Conservation (phyloP, 2,888 invertebrate species). For the Tetranychus truncatus region DNA sequence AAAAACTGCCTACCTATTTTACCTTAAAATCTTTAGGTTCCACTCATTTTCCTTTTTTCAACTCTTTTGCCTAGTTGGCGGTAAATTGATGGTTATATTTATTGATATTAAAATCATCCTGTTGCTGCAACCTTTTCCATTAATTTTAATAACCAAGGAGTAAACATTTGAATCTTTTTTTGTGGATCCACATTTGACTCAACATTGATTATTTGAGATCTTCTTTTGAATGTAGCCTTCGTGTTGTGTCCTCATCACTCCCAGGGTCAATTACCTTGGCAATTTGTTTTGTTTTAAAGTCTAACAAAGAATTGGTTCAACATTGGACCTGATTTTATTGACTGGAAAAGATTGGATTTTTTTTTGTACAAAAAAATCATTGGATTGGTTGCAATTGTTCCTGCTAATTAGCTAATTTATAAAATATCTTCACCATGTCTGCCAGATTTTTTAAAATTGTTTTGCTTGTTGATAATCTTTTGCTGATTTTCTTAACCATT, state of each 20-base stretch:
- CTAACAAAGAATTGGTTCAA: no score
- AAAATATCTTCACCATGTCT: neutral
- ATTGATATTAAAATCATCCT: neutral
- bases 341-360: no score
- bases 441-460: slow-evolving; percentile 11
- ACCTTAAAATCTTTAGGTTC: neutral
- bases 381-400: neutral
- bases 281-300: neutral
- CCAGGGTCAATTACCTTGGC: neutral
- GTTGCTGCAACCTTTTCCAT: neutral
- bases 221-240: neutral
- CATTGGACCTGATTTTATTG: no score
- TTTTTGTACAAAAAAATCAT: neutral
- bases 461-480: slow-evolving; percentile 6
- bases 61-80: neutral
- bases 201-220: neutral
- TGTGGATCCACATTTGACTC: no score
- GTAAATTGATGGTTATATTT: neutral
- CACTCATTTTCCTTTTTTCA: neutral
- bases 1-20: neutral
- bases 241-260: neutral
- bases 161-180: neutral
- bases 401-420: neutral
- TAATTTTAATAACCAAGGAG: neutral
- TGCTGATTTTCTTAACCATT: slow-evolving; percentile 9